Percentiles rank a stretch among this genome's conserved stretches.
Conservation (phyloP, 2,888 invertebrate genomes). For the Clepsis dumicolana region DNA sequence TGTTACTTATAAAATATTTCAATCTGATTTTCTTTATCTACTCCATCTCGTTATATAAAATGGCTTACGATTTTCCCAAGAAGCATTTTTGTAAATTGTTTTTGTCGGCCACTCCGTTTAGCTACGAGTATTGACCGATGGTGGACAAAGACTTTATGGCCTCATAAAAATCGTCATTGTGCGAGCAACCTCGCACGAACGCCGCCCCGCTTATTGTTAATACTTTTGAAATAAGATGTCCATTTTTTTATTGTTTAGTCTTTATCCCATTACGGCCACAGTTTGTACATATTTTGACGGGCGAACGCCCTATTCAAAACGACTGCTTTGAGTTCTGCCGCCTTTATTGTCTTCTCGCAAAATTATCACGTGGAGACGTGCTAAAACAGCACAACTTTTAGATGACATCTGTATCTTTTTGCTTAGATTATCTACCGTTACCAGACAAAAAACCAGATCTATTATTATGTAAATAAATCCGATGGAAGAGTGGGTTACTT, state of each 20-base stretch:
- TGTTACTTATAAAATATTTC: not conserved
- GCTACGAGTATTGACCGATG: constrained; percentile 73
- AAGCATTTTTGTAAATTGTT: constrained; percentile 45
- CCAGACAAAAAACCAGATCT: not conserved
- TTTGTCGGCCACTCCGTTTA: constrained; percentile 55
- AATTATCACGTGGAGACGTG: constrained; percentile 75
- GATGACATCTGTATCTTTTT: constrained; percentile 2
- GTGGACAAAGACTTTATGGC: constrained; percentile 81
- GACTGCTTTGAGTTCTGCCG: constrained; percentile 68
- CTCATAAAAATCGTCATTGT: constrained; percentile 80
- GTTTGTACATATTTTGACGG: constrained; percentile 85
- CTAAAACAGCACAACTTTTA: constrained; percentile 55
- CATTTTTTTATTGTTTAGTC: constrained; percentile 78
- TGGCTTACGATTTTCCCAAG: constrained; percentile 29
- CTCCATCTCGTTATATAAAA: constrained; percentile 28
- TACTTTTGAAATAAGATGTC: constrained; percentile 81
- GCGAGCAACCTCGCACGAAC: constrained; percentile 70
- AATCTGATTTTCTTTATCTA: constrained; percentile 29
- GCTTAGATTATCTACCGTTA: constrained; percentile 10
- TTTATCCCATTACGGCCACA: constrained; percentile 68
- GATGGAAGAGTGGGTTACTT: constrained; percentile 7
- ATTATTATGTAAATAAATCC: constrained; percentile 3
- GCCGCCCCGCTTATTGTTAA: constrained; percentile 78
- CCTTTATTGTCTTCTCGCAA: constrained; percentile 66
- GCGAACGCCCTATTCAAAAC: constrained; percentile 62